Evolutionary conservation across 2,797 vertebrate genomes (phyloP).

Genomic region (Anguilla anguilla): DNA sequence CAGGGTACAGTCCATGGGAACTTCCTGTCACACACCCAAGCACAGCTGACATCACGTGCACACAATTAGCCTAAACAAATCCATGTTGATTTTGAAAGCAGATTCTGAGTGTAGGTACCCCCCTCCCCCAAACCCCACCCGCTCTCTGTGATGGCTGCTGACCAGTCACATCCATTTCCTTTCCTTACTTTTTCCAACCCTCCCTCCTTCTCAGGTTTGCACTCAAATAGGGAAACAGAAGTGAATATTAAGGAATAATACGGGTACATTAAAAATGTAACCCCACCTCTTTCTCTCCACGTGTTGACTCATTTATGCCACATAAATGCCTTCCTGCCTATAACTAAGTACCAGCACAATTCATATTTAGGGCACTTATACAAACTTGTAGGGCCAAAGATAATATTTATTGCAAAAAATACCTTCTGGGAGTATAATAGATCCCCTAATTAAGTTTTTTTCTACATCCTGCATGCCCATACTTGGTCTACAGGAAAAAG

Average conservation of each 20-base stretch:
- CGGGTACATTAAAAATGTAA: constrained; percentile 76
- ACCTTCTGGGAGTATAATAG: constrained; percentile 78
- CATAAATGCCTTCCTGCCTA: constrained; percentile 83
- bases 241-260: constrained; percentile 76
- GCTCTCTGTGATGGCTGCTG: constrained; percentile 23
- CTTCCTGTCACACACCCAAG: constrained; percentile 62
- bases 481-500: constrained; percentile 53
- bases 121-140: neutral
- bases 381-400: constrained; percentile 79
- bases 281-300: constrained; percentile 67
- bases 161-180: constrained; percentile 26
- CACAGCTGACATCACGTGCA: constrained; percentile 48
- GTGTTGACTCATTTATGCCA: constrained; percentile 87
- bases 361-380: constrained; percentile 88
- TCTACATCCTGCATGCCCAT: constrained; percentile 49
- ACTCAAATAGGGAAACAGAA: constrained; percentile 21
- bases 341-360: constrained; percentile 77
- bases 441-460: constrained; percentile 69
- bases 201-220: constrained; percentile 46
- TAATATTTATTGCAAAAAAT: constrained; percentile 87
- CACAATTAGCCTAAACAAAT: constrained; percentile 33
- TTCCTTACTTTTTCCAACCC: constrained; percentile 40
- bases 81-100: constrained; percentile 36
- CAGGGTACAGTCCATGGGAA: constrained; percentile 53
- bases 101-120: constrained; percentile 31